A percentile compares a stretch with the other conserved stretches of the same genome.
Evolutionary conservation across 2,797 vertebrate species (phyloP).

Genomic region (Vespertilio murinus): DNA sequence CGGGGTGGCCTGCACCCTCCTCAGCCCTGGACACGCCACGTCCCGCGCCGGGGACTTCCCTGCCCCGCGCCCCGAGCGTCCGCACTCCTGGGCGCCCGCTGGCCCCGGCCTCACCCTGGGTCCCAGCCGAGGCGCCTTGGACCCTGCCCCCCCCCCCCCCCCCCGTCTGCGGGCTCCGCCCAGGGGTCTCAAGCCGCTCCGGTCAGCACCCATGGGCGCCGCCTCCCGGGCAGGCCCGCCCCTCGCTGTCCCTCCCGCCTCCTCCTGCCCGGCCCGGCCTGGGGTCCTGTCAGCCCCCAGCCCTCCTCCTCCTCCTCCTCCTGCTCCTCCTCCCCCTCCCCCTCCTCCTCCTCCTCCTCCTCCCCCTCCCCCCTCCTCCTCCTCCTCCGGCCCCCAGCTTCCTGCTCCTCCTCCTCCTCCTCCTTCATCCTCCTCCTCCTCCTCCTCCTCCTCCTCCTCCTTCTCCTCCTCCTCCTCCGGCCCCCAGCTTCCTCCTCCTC

Average conservation of each 20-base stretch:
- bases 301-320: too few relatives aligned
- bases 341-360: too few relatives aligned
- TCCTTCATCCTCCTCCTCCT: background rate
- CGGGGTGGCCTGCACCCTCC: background rate
- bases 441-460: too few relatives aligned
- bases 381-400: too few relatives aligned
- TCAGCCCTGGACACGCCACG: background rate
- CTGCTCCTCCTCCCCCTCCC: too few relatives aligned
- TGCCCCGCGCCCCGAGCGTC: background rate
- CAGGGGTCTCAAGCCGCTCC: background rate
- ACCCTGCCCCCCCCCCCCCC: background rate
- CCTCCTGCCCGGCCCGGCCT: too few relatives aligned
- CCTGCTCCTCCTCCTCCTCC: background rate
- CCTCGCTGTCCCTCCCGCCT: too few relatives aligned
- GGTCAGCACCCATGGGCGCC: rapidly evolving
- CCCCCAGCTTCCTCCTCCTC: too few relatives aligned
- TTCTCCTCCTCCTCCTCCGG: too few relatives aligned
- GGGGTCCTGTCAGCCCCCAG: too few relatives aligned
- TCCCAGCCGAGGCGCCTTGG: background rate
- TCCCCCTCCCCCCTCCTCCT: too few relatives aligned
- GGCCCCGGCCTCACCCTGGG: background rate
- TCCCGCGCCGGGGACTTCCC: background rate
- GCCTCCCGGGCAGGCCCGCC: rapidly evolving
- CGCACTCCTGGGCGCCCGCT: background rate
- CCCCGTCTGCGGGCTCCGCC: background rate